Evolutionary conservation across 2,113 vertebrate genomes (phyloP), one percentile per base, ranked within the genome.

Genomic region (Forbesichthys agassizii): DNA sequence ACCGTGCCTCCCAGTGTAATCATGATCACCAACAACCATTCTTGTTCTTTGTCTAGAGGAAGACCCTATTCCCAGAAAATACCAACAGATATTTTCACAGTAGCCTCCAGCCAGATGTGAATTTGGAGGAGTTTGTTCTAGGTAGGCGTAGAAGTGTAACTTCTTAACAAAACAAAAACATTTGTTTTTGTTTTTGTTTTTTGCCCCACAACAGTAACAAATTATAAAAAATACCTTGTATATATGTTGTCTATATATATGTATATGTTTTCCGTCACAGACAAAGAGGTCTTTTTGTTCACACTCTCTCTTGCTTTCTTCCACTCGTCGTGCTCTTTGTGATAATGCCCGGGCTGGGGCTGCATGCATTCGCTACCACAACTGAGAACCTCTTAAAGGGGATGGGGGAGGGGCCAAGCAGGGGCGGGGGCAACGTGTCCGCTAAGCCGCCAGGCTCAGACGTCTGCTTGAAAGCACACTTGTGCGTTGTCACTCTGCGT

Each of bases 361-460:
- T n/a, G 20, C 11, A 20, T 66, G 70, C 53, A 74, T 76, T 47
- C 58, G 61, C 55, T 68, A 6, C 42, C 68, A 77, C 66, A 61
- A 70, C 65, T 55, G 68, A 33, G 66, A 72, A 61, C 27, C 27
- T 49, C 54, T 46, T 47, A 48, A 9, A 7, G 2, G 54, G 59
- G 59, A 9, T 1, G 2, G 54, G 59, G 59, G 36, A 13, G n/a
- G 18, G 6, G 7, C 33, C 69, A 80, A 78, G 47, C 69, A 42
- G 33, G 67, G 27, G 27, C 2, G 83, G 84, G 84, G 81, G 79
- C 80, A 73, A 70, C 20, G 53, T 82, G 85, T 88, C 71, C 54
- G 78, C 72, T 36, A 68, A 74, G 69, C 61, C 71, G 68, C 48
- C 67, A 66, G 49, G 67, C 74, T 73, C 58, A 61, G 64, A 71